phyloP scores from a whole-genome alignment of 2,113 vertebrate genomes.

The Oncorhynchus kisutch region DNA sequence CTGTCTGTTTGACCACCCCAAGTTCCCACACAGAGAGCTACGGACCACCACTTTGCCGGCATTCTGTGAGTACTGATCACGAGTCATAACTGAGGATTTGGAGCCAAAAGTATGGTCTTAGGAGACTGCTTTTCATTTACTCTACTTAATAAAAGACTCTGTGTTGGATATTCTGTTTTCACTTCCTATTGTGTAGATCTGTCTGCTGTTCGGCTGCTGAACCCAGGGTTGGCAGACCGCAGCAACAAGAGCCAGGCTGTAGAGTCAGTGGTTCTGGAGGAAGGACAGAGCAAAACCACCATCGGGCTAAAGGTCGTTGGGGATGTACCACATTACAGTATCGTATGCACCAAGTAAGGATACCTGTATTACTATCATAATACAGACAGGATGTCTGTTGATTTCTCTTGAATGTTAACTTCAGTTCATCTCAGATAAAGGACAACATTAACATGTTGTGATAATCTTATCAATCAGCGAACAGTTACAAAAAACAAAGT shows the following conservation, averaged over 20 bases:
- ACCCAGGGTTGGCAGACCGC: conserved; percentile 3
- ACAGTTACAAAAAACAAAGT: no score
- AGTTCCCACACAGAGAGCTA: conserved; percentile 39
- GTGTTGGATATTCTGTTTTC: conserved; percentile 7
- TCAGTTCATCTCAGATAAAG: no score
- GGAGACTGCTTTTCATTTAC: not conserved
- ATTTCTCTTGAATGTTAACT: no score
- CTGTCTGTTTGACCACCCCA: conserved; percentile 63
- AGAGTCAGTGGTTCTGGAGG: conserved; percentile 45
- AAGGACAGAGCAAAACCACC: conserved; percentile 41
- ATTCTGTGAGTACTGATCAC: conserved; percentile 59
- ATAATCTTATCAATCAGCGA: no score
- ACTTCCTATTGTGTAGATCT: conserved; percentile 52
- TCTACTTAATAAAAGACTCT: conserved; percentile 7
- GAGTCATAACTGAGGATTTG: conserved; percentile 37
- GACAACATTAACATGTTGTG: no score
- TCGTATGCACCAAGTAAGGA: conserved; percentile 68
- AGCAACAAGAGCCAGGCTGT: conserved; percentile 7
- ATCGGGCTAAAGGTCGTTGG: conserved; percentile 53
- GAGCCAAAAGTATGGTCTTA: conserved; percentile 31
- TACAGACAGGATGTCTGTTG: no score
- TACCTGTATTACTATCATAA: no score
- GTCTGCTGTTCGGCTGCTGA: conserved; percentile 38
- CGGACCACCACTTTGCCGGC: conserved; percentile 49
- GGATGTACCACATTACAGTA: conserved; percentile 60